Evolutionary conservation across 2,113 vertebrate species (phyloP), one percentile per base, ranked within the genome.

Genomic region (Zosterops lateralis): DNA sequence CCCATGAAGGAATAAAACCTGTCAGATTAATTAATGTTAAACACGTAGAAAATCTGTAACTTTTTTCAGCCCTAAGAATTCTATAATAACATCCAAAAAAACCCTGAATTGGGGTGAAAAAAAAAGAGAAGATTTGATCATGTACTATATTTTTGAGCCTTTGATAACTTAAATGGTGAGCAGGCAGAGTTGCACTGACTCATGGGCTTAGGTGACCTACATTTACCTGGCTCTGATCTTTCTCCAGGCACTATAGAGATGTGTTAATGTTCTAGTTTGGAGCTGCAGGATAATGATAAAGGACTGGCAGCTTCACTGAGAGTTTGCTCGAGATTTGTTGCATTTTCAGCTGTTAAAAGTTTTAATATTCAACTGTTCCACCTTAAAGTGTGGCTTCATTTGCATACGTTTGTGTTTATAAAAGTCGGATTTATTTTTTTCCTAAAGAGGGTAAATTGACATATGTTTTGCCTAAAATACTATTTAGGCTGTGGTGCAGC

Each of bases 151-250:
- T 86, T 95, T 92, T 76, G 67, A 94, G 64, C 67, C 88, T 93
- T 85, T 90, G 84, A 85, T 79, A 87, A 51, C 75, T 84, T 93
- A 80, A 96, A 62, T 94, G 72, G 82, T 86, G 72, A 86, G 86
- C 91, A 92, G 86, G 68, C 45, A 2, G 92, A 89, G 77, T 89
- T 84, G 57, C 68, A 89, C 73, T 96, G 92, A 94, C 95, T 95
- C 92, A 65, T 82, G 95, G 86, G 92, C 47, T 95, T 77, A 53
- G 80, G 2, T 95, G 95, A 95, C 96, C 93, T 95, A 96, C 95
- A 96, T 96, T 95, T 96, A 92, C 94, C 91, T 94, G 34, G 73
- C 91, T 90, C 76, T 74, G 91, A 72, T 96, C 91, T 93, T 92
- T 89, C 83, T 96, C 25, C 48, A 67, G 90, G 92, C 83, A 17